A percentile compares a stretch with the other conserved stretches of the same genome.
Evolutionary conservation across 2,888 invertebrate genomes (phyloP).

Genomic region (Acanthococcus lagerstroemiae): DNA sequence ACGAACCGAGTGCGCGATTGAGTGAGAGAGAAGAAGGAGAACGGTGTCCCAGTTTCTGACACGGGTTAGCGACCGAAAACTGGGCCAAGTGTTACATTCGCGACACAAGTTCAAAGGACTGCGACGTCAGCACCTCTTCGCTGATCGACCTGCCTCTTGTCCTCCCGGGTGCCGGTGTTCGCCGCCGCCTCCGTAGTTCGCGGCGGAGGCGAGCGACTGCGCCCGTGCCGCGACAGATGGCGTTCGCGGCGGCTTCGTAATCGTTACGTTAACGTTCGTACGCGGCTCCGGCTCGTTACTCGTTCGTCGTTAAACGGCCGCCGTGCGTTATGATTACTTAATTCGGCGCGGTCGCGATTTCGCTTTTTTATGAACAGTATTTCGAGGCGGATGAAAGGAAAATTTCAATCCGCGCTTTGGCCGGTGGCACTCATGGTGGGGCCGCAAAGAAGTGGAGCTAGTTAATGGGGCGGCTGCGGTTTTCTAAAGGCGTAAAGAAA

Average conservation of each 20-base stretch:
- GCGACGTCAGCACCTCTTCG: constrained; percentile 21
- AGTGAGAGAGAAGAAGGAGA: constrained; percentile 1
- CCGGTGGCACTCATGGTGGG: too few species aligned
- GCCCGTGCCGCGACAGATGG: neutral
- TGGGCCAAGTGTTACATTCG: constrained; percentile 30
- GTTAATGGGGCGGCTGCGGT: too few species aligned
- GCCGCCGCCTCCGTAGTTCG: neutral
- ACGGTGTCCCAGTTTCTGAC: constrained; percentile 25
- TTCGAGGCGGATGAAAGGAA: too few species aligned
- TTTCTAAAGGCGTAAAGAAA: too few species aligned
- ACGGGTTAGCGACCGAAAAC: constrained; percentile 28
- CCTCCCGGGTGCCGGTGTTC: neutral
- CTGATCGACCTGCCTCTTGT: neutral
- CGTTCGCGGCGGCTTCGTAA: neutral
- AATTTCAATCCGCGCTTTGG: too few species aligned
- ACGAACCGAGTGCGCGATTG: neutral
- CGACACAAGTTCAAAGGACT: constrained; percentile 30
- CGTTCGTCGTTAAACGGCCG: too few species aligned
- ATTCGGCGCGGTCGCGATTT: too few species aligned
- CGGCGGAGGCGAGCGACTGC: neutral
- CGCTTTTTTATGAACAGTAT: too few species aligned
- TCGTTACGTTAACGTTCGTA: too few species aligned
- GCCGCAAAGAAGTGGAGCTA: too few species aligned
- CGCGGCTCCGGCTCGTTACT: too few species aligned
- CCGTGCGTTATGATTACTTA: too few species aligned